A percentile compares a stretch with the other conserved stretches of the same genome.
Evolutionary conservation across 2,888 invertebrate genomes (phyloP).

Genomic region (Drosophila subquinaria): DNA sequence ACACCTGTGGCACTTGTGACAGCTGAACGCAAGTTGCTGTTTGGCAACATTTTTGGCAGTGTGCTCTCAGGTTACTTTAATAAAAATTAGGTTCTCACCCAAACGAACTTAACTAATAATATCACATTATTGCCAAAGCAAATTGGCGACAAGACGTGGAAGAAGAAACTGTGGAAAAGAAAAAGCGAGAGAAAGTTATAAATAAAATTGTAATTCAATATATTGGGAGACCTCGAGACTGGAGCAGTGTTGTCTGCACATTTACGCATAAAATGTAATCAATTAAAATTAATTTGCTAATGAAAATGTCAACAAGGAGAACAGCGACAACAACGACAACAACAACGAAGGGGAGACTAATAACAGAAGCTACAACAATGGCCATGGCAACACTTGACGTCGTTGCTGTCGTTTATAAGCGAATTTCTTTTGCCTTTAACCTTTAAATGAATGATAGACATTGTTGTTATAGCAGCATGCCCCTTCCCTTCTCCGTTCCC

Average conservation of each 20-base stretch:
- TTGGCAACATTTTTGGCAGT: constrained; percentile 19
- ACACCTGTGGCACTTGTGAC: constrained; percentile 25
- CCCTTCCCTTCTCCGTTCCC: background rate
- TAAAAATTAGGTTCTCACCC: constrained; percentile 35
- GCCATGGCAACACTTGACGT: constrained; percentile 55
- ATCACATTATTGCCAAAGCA: constrained; percentile 43
- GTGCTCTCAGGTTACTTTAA: constrained; percentile 51
- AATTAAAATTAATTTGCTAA: constrained; percentile 79
- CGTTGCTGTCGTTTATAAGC: constrained; percentile 50
- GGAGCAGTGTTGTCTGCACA: constrained; percentile 51
- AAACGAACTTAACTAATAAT: constrained; percentile 54
- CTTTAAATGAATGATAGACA: constrained; percentile 68
- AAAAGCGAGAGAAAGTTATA: constrained; percentile 47
- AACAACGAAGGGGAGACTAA: constrained; percentile 6
- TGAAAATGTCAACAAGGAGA: constrained; percentile 73
- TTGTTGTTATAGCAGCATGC: constrained; percentile 67
- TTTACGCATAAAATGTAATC: constrained; percentile 75
- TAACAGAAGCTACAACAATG: constrained; percentile 42
- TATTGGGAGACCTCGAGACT: constrained; percentile 48
- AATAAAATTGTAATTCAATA: constrained; percentile 72
- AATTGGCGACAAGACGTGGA: constrained; percentile 3
- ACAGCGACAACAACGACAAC: constrained; percentile 17
- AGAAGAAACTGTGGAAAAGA: constrained; percentile 14
- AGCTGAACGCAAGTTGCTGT: constrained; percentile 34
- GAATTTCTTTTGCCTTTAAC: constrained; percentile 46